Conservation (phyloP, 2,797 vertebrate species). For the Varecia variegata region DNA sequence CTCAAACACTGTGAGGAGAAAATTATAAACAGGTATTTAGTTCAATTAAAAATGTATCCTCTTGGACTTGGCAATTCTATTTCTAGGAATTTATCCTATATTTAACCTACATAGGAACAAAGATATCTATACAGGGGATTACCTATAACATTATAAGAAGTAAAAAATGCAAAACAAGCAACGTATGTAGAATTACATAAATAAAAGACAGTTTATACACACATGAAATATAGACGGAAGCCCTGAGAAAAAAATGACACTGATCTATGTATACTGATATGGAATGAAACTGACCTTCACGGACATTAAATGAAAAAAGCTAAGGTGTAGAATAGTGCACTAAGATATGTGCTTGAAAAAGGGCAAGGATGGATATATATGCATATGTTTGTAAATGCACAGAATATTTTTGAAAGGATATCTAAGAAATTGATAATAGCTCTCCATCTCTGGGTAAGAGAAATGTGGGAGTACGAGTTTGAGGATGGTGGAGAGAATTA, state of each 20-base stretch:
- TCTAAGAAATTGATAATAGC: background rate
- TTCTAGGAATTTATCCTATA: background rate
- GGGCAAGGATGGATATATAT: background rate
- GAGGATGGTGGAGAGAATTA: background rate
- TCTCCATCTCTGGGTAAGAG: background rate
- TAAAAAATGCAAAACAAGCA: background rate
- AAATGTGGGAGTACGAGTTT: background rate
- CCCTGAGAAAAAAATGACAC: background rate
- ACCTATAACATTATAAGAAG: background rate
- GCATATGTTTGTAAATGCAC: background rate
- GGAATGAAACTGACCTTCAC: background rate
- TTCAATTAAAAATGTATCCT: background rate
- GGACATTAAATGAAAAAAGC: background rate
- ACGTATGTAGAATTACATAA: background rate
- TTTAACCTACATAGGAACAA: background rate
- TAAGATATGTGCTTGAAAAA: conserved; percentile 5
- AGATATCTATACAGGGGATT: background rate
- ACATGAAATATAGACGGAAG: background rate
- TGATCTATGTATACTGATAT: background rate
- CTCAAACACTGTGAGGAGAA: background rate
- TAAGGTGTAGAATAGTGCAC: background rate
- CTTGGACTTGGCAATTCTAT: background rate
- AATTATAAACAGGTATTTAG: background rate
- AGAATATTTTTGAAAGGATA: background rate
- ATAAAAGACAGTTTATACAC: background rate